Conservation (phyloP, 2,797 vertebrate genomes). For the Fundulus diaphanus region DNA sequence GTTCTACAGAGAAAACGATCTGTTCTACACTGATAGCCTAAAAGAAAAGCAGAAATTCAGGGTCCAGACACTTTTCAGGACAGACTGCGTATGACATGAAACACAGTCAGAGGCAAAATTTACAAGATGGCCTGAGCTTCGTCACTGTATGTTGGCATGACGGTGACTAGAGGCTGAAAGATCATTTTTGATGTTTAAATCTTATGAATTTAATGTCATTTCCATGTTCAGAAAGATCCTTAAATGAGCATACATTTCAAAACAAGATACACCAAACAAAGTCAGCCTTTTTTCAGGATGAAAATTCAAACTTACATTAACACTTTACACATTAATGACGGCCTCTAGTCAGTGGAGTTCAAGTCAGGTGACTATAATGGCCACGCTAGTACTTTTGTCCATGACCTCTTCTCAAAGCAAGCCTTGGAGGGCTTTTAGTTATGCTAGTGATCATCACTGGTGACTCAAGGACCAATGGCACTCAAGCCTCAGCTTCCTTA, state of each 20-base stretch:
- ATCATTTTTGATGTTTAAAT: slow-evolving; percentile 36
- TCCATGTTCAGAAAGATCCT: not conserved
- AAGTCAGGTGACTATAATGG: not conserved
- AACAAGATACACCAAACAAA: not conserved
- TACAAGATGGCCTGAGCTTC: slow-evolving; percentile 18
- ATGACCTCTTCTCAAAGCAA: not conserved
- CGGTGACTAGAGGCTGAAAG: slow-evolving; percentile 28
- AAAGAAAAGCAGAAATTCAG: slow-evolving; percentile 23
- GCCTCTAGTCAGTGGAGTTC: not conserved
- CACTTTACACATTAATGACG: not conserved
- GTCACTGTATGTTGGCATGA: slow-evolving; percentile 13
- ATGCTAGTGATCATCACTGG: not conserved
- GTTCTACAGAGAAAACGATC: not conserved
- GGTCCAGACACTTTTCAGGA: slow-evolving; percentile 6
- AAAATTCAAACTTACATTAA: not conserved
- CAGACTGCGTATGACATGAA: slow-evolving; percentile 37
- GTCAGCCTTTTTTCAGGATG: not conserved
- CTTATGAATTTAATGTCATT: slow-evolving; percentile 4
- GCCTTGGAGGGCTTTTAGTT: not conserved
- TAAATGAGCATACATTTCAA: not conserved
- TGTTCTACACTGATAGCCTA: slow-evolving; percentile 2
- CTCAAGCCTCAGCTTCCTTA: not conserved
- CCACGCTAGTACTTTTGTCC: not conserved
- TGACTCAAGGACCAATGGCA: not conserved
- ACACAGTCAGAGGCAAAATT: slow-evolving; percentile 12